Evolutionary conservation across 64 coral and sea anemone genomes (phyloP).

Genomic region (Trachythela sp.): DNA sequence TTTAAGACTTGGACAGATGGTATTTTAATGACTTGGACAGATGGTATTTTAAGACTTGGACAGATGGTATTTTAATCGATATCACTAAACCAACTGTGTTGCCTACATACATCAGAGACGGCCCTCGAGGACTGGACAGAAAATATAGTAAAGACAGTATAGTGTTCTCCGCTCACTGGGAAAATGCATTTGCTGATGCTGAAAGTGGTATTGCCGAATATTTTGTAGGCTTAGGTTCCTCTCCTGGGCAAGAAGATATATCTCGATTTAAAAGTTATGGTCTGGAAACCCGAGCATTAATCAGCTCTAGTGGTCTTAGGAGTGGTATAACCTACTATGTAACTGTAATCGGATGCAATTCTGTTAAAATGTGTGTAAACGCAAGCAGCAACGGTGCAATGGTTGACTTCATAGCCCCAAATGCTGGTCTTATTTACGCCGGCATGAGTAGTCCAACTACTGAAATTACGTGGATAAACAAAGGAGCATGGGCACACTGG

Average conservation of each 20-base stretch:
- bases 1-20: conserved; percentile 69
- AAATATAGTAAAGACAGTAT: conserved; percentile 58
- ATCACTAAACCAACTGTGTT: conserved; percentile 58
- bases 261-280: conserved; percentile 48
- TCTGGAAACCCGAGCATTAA: conserved; percentile 29
- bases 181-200: conserved; percentile 72
- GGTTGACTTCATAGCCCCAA: conserved; percentile 78
- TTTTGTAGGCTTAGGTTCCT: conserved; percentile 53
- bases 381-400: conserved; percentile 84
- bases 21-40: too few relatives aligned
- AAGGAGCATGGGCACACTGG: conserved; percentile 84
- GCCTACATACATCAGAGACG: conserved; percentile 65
- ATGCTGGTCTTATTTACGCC: conserved; percentile 61
- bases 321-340: conserved; percentile 78
- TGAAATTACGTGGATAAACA: conserved; percentile 73
- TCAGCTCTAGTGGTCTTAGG: conserved; percentile 49
- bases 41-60: too few relatives aligned
- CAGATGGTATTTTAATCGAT: too few relatives aligned
- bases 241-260: conserved; percentile 46
- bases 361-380: conserved; percentile 82
- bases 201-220: conserved; percentile 72
- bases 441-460: conserved; percentile 54
- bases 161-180: conserved; percentile 67
- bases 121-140: conserved; percentile 52
- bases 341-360: conserved; percentile 75